Base-by-base conservation (phyloP, 1,140 invertebrate genomes). In the Pseudomyrmex gracilis region DNA sequence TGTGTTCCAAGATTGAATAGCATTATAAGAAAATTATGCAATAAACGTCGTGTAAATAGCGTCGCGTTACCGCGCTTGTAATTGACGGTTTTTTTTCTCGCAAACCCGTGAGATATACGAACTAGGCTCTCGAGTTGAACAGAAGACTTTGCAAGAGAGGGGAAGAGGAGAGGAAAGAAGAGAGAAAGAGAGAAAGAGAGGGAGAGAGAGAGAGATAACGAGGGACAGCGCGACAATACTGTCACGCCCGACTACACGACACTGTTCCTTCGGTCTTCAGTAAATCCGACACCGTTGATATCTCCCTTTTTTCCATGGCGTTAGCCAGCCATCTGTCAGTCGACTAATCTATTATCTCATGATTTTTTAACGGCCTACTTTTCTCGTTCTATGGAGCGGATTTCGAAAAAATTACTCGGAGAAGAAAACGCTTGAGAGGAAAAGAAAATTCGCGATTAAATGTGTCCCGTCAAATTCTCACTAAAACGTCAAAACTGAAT, bases 331-430 rank as follows among this genome's bases (percentile, higher is more conserved):
- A 86, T 86, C 85, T 86, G 85, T 84, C 85, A 86, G 49, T 34
- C 73, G 82, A 78, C 71, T 86, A 86, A 86, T 86, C 85, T 83
- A 85, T 86, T 85, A 86, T 86, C 85, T 55, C 73, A 22, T 67
- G 84, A 86, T 85, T 86, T 86, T 86, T 86, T 82, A 85, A 77
- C 73, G 71, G 82, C 34, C 47, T 47, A 61, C 66, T 60, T 83
- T 24, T 24, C 66, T 55, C 51, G 49, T 12, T 58, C 45, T n/a
- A n/a, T n/a, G n/a, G 55, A 58, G 20, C 20, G 43, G 34, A 71
- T 34, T 49, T 53, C 76, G 43, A 58, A 70, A 71, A 71, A 80
- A 80, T 71, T 57, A 20, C 20, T 20, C 8, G 22, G 20, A 80
- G 20, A 5, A 34, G 76, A 60, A 71, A 70, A 20, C 53, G 43